These are phyloP conservation scores for Perca fluviatilis DNA, from an alignment of 2,113 vertebrate species.

Conservation along the genomic window DNA sequence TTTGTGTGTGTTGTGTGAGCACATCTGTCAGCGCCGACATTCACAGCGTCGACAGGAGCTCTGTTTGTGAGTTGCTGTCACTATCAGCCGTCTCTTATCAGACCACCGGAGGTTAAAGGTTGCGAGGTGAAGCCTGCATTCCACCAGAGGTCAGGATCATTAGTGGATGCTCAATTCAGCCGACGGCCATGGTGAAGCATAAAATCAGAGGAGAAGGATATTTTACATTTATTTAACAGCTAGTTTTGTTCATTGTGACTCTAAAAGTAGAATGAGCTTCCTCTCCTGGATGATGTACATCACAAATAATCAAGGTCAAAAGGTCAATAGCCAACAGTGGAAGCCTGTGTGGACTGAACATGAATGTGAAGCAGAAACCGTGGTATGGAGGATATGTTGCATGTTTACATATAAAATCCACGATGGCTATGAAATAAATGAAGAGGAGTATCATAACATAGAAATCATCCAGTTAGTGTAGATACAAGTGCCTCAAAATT, in stretches of 20 bases:
- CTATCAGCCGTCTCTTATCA: constrained; percentile 60
- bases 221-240: background rate
- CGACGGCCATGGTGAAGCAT: background rate
- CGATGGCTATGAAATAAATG: background rate
- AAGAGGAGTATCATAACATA: background rate
- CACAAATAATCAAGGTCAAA: constrained; percentile 14
- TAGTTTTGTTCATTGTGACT: background rate
- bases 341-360: background rate
- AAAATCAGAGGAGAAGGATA: background rate
- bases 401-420: background rate
- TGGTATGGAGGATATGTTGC: too few relatives aligned
- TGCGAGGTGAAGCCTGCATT: constrained; percentile 63
- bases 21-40: constrained; percentile 28
- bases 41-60: constrained; percentile 3
- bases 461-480: background rate
- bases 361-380: too few relatives aligned
- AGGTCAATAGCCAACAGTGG: constrained; percentile 6
- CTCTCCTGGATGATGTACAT: constrained; percentile 14
- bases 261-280: background rate
- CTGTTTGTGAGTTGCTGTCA: constrained; percentile 48
- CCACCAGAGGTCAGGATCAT: constrained; percentile 54
- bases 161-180: constrained; percentile 13
- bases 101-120: constrained; percentile 49
- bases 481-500: background rate
- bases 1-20: constrained; percentile 5